Conservation (phyloP, 2,113 vertebrate genomes). For the Phylloscopus trochiloides region DNA sequence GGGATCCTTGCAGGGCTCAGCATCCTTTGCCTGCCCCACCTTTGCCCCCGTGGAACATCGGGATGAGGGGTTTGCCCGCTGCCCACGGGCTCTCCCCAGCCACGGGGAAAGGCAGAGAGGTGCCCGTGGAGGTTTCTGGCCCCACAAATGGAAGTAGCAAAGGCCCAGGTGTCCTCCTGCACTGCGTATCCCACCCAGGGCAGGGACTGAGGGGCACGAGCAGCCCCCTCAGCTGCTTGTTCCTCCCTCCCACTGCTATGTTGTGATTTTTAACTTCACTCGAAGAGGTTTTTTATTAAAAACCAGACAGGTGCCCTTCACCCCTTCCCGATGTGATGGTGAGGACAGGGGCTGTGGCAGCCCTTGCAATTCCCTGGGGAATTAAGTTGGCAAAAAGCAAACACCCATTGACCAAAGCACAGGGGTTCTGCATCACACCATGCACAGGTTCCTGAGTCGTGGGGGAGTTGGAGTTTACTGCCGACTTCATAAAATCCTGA, state of each 20-base stretch:
- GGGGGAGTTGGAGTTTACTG: background rate
- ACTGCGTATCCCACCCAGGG: background rate
- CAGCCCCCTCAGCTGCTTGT: background rate
- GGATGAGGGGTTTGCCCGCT: rapidly evolving
- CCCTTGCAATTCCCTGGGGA: background rate
- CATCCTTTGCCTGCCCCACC: background rate
- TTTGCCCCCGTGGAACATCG: rapidly evolving
- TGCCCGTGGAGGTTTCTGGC: rapidly evolving
- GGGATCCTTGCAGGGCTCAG: background rate
- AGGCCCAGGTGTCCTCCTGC: background rate
- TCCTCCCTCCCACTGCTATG: rapidly evolving
- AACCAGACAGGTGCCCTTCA: rapidly evolving
- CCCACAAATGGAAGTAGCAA: rapidly evolving
- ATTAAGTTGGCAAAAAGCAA: background rate
- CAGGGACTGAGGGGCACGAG: rapidly evolving
- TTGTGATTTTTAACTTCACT: background rate
- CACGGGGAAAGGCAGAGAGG: background rate
- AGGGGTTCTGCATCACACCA: rapidly evolving
- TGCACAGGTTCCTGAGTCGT: rapidly evolving
- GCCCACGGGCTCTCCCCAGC: background rate
- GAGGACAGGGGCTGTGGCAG: background rate
- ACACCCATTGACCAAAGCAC: rapidly evolving
- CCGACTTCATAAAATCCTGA: background rate
- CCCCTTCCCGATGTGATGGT: rapidly evolving
- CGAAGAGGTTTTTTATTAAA: background rate